Evolutionary conservation across 2,888 invertebrate species (phyloP), one percentile per base, ranked within the genome.

Genomic region (Eupelmus urozonus): DNA sequence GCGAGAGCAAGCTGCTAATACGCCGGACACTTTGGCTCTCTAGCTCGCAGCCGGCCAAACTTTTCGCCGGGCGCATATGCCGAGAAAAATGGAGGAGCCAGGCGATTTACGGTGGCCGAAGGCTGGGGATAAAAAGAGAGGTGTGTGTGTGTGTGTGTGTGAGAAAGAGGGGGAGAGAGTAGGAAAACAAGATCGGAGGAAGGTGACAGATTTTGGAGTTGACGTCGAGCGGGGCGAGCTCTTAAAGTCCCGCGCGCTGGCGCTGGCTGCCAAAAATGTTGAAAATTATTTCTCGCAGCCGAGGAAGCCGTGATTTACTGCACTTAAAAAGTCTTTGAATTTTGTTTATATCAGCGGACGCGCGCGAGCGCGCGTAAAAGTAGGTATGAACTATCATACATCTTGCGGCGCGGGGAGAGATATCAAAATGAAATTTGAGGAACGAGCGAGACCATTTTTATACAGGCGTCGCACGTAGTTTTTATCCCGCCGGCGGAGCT

Each of bases 11-110:
- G 51, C n/a, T n/a, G 51, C n/a, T 63, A 42, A 20, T 29, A 25
- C 59, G 62, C 40, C 23, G 49, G 57, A 77, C 62, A 74, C 78
- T 78, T 78, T 70, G 63, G 49, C 57, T n/a, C n/a, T n/a, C n/a
- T n/a, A n/a, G n/a, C n/a, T n/a, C n/a, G n/a, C n/a, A n/a, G n/a
- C n/a, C n/a, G n/a, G n/a, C n/a, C n/a, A n/a, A n/a, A n/a, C n/a
- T n/a, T n/a, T n/a, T n/a, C n/a, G n/a, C n/a, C n/a, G n/a, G n/a
- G n/a, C n/a, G n/a, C n/a, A n/a, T n/a, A n/a, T n/a, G n/a, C n/a
- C 82, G 84, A 85, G 84, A 86, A 86, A 86, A 86, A 86, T 86
- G 82, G 82, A 82, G 82, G 80, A 76, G 82, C 78, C 82, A 79
- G 80, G 76, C 80, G 80, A 80, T 82, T 82, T 82, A 81, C 80